Base-by-base conservation (phyloP, 2,113 vertebrate species). In the Myotis davidii region DNA sequence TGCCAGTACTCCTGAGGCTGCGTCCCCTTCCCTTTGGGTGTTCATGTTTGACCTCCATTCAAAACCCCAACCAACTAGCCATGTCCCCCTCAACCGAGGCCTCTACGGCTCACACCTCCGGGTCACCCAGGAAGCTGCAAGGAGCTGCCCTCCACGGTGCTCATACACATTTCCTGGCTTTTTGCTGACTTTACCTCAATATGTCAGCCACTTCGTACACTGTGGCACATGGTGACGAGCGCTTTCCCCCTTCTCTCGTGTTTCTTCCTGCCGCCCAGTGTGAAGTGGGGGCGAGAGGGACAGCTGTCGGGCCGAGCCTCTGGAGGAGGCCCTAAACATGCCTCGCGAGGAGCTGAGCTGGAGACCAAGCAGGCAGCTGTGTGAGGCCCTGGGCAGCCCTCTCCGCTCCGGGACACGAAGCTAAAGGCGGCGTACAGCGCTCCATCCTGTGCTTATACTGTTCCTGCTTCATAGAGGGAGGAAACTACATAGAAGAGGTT, bases 271-370 rank as follows among this genome's bases (percentile, higher is more conserved):
- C 97, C 92, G 94, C 79, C 70, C 87, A 93, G 85, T 97, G 90
- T 85, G 81, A 95, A 94, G 92, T 94, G 97, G 97, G 87, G 94
- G 97, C 95, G 90, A 97, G 87, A 95, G 50, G 97, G 97, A 97
- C 97, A 97, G 97, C 97, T 97, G 96, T 94, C 97, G 96, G 94
- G 96, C 94, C 94, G 70, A 97, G 97, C 95, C 97, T 97, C 96
- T 81, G 97, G 97, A 95, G 97, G 97, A 96, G 97, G 97, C 65
- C 97, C 96, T 97, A 97, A 97, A 97, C 95, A 94, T 96, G 97
- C 95, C 94, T 97, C 56, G 0, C 73, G 96, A 90, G 91, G 94
- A 96, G 77, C 91, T 88, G 93, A 94, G 92, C 91, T 97, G 96
- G 96, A 97, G 96, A 96, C 96, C 96, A 95, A 78, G 96, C 90